phyloP scores from a whole-genome alignment of 2,797 vertebrate species.

The Falco concolor region DNA sequence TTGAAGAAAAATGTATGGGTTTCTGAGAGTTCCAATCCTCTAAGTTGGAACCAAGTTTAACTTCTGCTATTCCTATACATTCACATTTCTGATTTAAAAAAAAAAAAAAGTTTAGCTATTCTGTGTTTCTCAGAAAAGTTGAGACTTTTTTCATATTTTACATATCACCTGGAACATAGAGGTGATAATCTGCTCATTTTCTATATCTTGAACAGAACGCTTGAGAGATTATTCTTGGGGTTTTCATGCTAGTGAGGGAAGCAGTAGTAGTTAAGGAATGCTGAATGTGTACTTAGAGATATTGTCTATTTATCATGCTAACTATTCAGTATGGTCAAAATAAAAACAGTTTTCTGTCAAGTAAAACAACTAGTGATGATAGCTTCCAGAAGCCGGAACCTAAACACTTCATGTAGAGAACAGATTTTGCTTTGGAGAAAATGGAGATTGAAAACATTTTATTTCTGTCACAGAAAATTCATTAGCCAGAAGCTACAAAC shows the following conservation, averaged over 20 bases:
- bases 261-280: background rate
- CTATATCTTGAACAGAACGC: background rate
- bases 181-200: background rate
- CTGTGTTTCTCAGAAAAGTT: background rate
- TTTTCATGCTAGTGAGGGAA: background rate
- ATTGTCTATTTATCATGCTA: background rate
- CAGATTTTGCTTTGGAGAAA: background rate
- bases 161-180: background rate
- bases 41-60: background rate
- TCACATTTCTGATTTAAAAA: background rate
- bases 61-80: background rate
- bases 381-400: background rate
- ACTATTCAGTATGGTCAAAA: background rate
- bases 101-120: background rate
- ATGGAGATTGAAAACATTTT: background rate
- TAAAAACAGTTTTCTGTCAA: constrained; percentile 6
- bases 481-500: background rate
- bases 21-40: background rate
- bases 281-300: background rate
- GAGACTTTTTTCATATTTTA: background rate
- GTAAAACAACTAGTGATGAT: background rate
- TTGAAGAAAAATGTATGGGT: background rate
- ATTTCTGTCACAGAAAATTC: background rate
- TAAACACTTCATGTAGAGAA: background rate
- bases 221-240: background rate